Evolutionary conservation across 2,113 vertebrate species (phyloP).

Genomic region (Xenopus tropicalis): DNA sequence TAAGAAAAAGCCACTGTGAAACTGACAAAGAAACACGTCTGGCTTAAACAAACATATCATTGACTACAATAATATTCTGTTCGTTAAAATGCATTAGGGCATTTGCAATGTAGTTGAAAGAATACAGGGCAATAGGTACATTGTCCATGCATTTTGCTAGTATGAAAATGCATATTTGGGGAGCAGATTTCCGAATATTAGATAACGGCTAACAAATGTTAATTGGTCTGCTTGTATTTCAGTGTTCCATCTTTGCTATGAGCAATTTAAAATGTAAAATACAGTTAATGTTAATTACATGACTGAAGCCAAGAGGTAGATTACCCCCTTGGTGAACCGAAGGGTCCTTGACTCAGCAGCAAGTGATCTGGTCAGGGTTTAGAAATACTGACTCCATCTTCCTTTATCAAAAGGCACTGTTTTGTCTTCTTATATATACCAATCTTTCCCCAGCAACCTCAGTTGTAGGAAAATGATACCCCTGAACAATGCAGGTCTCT

Average conservation of each 20-base stretch:
- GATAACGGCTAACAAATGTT: slow-evolving; percentile 4
- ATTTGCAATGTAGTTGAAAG: not conserved
- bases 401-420: not conserved
- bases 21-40: slow-evolving; percentile 45
- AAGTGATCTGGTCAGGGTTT: not conserved
- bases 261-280: slow-evolving; percentile 20
- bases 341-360: not conserved
- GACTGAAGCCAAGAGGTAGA: not conserved
- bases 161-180: slow-evolving; percentile 6
- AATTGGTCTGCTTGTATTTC: slow-evolving; percentile 18
- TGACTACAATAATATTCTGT: slow-evolving; percentile 2
- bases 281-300: slow-evolving; percentile 13
- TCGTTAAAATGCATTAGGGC: not conserved
- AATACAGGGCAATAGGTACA: slow-evolving; percentile 5
- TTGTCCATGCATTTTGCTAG: not conserved
- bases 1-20: slow-evolving; percentile 49
- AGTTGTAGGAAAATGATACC: no score
- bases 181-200: not conserved
- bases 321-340: not conserved
- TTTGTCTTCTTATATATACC: no score
- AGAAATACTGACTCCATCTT: not conserved
- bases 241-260: not conserved
- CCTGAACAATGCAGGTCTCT: no score
- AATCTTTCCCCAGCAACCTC: no score
- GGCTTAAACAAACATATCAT: slow-evolving; percentile 42